Evolutionary conservation across 2,797 vertebrate species (phyloP), one percentile per base, ranked within the genome.

Genomic region (Saguinus oedipus): DNA sequence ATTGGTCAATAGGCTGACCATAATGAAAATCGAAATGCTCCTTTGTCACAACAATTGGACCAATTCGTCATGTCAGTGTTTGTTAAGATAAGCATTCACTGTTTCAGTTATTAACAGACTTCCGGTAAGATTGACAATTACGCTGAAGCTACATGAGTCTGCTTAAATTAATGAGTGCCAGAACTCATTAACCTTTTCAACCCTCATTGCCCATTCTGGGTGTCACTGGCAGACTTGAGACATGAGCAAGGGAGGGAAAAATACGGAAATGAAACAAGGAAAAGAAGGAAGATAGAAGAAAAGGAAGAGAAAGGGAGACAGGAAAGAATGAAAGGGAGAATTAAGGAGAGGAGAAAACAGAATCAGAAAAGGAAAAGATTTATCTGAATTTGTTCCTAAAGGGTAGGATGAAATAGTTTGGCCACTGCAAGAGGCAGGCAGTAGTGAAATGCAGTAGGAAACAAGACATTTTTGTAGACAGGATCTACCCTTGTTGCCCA

Each of bases 1-100:
- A 72, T 87, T 79, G 75, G 80, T 79, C 89, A 90, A 92, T 36
- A 90, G 50, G n/a, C 44, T 91, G 39, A 88, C 33, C 24, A 44
- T 85, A 88, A 85, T 79, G 53, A 95, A 96, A 96, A 93, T 88
- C 10, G 39, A 95, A 97, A 86, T 85, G 30, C 24, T 5, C 17
- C 89, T 95, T 95, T 96, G 88, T 93, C 94, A 70, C 76, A 80
- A 76, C 24, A 76, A 61, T 88, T 92, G 59, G n/a, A 68, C 61
- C 72, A 96, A 90, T 96, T 88, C 57, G 86, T 96, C 92, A 90
- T 88, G 42, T 75, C 59, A 75, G 87, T 53, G 50, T 93, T 96
- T 88, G 78, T 55, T 80, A 57, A 97, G 96, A 90, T 96, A 97
- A 96, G 68, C 59, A 39, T 79, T 94, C 78, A 89, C 84, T 92